phyloP scores from a whole-genome alignment of 2,888 invertebrate species.

The Tinea pellionella region DNA sequence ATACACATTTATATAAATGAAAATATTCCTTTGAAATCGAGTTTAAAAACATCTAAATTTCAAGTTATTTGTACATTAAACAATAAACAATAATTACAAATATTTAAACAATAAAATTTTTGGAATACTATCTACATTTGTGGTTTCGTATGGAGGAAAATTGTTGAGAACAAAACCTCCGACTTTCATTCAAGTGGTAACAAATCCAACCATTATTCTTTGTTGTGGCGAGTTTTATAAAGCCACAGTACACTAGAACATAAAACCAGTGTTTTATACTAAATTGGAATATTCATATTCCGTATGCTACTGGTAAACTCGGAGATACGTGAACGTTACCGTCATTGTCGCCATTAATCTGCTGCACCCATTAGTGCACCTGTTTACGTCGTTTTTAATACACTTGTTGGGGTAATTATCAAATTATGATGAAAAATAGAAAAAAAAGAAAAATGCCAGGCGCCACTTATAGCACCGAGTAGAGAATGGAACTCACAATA shows the following conservation, averaged over 20 bases:
- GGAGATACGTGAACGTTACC: too few relatives aligned
- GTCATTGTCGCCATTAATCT: too few relatives aligned
- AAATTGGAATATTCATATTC: neutral
- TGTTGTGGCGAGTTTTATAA: neutral
- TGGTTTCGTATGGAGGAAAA: neutral
- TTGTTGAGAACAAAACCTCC: neutral
- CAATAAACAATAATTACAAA: neutral
- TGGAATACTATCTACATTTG: neutral
- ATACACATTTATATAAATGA: neutral
- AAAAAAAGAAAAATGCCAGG: too few relatives aligned
- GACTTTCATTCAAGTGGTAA: conserved; percentile 6
- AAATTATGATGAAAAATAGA: too few relatives aligned
- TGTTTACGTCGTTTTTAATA: too few relatives aligned
- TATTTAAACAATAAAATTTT: neutral
- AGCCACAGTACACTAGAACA: neutral
- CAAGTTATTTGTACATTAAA: neutral
- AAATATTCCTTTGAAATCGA: neutral
- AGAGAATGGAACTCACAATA: too few relatives aligned
- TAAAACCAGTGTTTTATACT: neutral
- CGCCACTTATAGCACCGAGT: too few relatives aligned
- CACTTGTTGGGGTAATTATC: too few relatives aligned
- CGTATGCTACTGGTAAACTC: too few relatives aligned
- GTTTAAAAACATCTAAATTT: neutral
- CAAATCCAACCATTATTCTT: conserved; percentile 6
- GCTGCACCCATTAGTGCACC: too few relatives aligned